These are phyloP conservation scores for Notoglanidium macrostoma DNA, from an alignment of 2,797 vertebrate genomes.

Conservation along the genomic window DNA sequence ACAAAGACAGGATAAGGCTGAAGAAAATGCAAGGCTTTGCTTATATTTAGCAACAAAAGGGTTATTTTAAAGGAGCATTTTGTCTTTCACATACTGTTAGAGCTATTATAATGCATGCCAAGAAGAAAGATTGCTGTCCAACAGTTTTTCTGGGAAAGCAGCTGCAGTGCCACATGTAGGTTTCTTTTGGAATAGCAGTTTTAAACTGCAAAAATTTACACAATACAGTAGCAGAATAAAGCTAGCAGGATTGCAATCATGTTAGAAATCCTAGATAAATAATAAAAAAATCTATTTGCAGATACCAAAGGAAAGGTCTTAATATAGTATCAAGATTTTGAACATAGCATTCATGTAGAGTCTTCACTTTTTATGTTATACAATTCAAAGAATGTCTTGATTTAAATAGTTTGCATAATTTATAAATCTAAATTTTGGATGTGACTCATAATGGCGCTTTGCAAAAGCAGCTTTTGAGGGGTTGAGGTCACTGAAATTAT, in stretches of 20 bases:
- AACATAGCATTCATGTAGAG: neutral
- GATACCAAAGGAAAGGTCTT: neutral
- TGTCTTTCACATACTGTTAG: conserved; percentile 36
- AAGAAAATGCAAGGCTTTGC: conserved; percentile 36
- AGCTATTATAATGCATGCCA: conserved; percentile 67
- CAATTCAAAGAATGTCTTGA: neutral
- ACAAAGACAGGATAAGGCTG: conserved; percentile 37
- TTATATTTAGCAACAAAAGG: conserved; percentile 33
- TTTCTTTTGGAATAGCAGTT: neutral
- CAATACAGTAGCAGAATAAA: neutral
- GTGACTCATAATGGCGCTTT: neutral
- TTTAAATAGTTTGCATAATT: neutral
- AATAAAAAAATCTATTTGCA: neutral
- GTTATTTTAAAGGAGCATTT: neutral
- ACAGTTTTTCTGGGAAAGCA: conserved; percentile 41
- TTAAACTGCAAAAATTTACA: neutral
- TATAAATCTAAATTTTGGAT: neutral
- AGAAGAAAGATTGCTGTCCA: conserved; percentile 63
- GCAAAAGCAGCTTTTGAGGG: conserved; percentile 2
- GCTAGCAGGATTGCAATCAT: neutral
- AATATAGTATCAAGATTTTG: neutral
- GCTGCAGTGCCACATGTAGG: conserved; percentile 31
- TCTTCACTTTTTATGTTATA: neutral
- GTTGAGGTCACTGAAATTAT: conserved; percentile 18
- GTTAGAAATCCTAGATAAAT: neutral